Conservation (phyloP, 2,797 vertebrate species). For the Hoplostethus atlanticus region DNA sequence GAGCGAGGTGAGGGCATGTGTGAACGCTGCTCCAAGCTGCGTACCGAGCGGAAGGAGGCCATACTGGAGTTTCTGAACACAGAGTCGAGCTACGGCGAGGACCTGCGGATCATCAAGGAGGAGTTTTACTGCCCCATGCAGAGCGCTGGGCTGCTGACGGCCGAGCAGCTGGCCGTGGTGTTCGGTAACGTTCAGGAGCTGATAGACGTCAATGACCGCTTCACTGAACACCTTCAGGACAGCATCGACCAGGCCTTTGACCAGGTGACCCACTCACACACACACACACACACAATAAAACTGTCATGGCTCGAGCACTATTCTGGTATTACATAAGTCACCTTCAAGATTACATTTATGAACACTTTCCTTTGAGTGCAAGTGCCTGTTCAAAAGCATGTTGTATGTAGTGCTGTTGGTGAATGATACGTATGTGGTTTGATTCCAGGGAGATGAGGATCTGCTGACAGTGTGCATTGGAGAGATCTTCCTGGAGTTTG, state of each 20-base stretch:
- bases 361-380: not conserved
- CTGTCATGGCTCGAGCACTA: not conserved
- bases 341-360: constrained; percentile 4
- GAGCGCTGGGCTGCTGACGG: constrained; percentile 87
- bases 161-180: constrained; percentile 89
- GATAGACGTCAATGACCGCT: constrained; percentile 91
- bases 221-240: constrained; percentile 92
- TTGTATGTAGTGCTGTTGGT: not conserved
- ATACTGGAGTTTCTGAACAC: constrained; percentile 94
- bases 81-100: constrained; percentile 91
- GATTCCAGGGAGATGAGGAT: constrained; percentile 89
- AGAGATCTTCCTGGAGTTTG: constrained; percentile 94
- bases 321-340: not conserved
- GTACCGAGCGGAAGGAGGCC: constrained; percentile 92
- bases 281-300: not conserved
- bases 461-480: constrained; percentile 92
- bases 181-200: constrained; percentile 94
- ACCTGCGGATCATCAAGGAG: constrained; percentile 92
- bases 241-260: constrained; percentile 91
- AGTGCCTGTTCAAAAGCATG: not conserved
- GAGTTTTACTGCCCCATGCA: constrained; percentile 94
- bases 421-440: constrained; percentile 27
- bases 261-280: constrained; percentile 81
- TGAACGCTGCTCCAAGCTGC: constrained; percentile 88
- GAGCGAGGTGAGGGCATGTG: constrained; percentile 88